Evolutionary conservation across 1,140 invertebrate species (phyloP), one percentile per base, ranked within the genome.

Genomic region (Drosophila subobscura): DNA sequence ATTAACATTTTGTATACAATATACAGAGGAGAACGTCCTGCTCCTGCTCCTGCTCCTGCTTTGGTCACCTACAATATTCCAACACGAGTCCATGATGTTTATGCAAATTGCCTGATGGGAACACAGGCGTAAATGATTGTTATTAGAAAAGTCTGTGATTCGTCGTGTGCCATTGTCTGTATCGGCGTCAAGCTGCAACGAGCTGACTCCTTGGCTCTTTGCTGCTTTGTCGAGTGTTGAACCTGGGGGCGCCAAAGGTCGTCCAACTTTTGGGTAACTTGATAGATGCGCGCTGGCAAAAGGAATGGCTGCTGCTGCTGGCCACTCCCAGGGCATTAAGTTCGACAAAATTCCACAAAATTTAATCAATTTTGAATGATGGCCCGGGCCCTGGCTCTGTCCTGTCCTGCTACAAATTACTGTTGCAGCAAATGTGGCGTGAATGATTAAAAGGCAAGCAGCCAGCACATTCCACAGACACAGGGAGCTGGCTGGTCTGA

Each of bases 351-450:
- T 58, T 25, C 40, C 4, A 14, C n/a, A 22, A 45, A 67, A 59
- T 75, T 75, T 75, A 75, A 75, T 75, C 72, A 75, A 67, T 67
- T 66, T 75, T 75, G 60, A 75, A 59, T 60, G 63, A 75, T 75
- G 66, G 45, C 5, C 20, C 8, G 37, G 72, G 53, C 49, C 59
- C 16, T 20, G 16, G 16, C 16, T 20, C n/a, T n/a, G n/a, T n/a
- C n/a, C n/a, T n/a, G n/a, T n/a, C n/a, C n/a, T n/a, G 1, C 0
- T 52, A 50, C 57, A 74, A 64, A 74, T 65, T 74, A 45, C 54
- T 67, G 41, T 51, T 52, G 55, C 51, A 73, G 47, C 56, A 67
- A 75, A 75, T 75, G 72, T 58, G 61, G 55, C 72, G 72, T 75
- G 54, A 75, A 75, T 75, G 72, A 75, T 75, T 75, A 67, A 75